Evolutionary conservation across 2,113 vertebrate genomes (phyloP).

Genomic region (Elgaria multicarinata): DNA sequence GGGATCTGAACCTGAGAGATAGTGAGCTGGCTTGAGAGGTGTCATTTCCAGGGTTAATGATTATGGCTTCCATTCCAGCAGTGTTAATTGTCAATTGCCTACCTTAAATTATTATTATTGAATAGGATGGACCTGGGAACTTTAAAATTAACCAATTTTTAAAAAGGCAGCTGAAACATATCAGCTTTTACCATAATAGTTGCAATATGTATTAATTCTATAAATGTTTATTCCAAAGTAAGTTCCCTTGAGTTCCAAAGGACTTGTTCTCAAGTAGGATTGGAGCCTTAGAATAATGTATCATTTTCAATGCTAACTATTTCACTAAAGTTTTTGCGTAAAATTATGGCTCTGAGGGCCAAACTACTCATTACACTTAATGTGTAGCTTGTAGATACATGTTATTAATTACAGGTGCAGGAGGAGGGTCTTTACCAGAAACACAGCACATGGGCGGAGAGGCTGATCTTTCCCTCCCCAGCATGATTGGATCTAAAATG

Average conservation of each 20-base stretch:
- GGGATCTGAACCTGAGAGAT: background rate
- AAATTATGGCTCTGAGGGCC: background rate
- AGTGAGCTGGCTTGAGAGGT: too few species aligned
- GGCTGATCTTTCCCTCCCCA: background rate
- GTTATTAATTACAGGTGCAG: too few species aligned
- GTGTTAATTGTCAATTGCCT: background rate
- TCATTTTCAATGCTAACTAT: background rate
- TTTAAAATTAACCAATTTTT: accelerated
- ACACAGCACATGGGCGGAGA: background rate
- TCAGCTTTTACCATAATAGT: background rate
- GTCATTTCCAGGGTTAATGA: background rate
- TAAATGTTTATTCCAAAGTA: background rate
- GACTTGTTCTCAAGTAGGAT: background rate
- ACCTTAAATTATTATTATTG: background rate
- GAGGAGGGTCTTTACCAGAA: background rate
- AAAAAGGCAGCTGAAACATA: background rate
- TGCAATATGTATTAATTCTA: background rate
- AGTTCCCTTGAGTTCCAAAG: background rate
- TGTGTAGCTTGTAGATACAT: background rate
- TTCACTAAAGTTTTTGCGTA: background rate
- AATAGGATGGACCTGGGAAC: background rate
- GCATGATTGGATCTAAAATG: background rate
- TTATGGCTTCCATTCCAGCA: background rate
- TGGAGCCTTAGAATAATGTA: background rate
- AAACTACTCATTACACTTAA: background rate